These are phyloP conservation scores for Neogale vison DNA, from an alignment of 2,113 vertebrate genomes.

Conservation along the genomic window DNA sequence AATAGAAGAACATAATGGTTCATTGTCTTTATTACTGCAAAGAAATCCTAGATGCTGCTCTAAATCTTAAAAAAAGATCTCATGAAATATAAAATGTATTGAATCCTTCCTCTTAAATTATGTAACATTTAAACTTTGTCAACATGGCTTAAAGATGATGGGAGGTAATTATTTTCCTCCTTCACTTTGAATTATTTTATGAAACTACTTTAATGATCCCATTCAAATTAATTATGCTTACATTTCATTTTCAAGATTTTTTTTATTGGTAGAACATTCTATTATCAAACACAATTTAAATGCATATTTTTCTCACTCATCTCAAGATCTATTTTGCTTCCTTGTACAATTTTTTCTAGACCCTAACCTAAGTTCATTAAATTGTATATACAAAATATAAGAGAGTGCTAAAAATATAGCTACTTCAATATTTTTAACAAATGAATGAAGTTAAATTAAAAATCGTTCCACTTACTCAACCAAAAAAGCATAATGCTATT, in stretches of 20 bases:
- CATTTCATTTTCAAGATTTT: slow-evolving; percentile 81
- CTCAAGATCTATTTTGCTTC: slow-evolving; percentile 49
- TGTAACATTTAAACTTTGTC: slow-evolving; percentile 79
- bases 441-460: slow-evolving; percentile 34
- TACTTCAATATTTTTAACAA: slow-evolving; percentile 9
- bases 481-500: slow-evolving; percentile 33
- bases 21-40: slow-evolving; percentile 87
- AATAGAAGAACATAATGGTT: slow-evolving; percentile 89
- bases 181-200: slow-evolving; percentile 80
- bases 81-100: slow-evolving; percentile 83
- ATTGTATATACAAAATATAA: background rate
- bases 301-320: slow-evolving; percentile 57
- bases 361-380: slow-evolving; percentile 37
- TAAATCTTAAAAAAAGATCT: slow-evolving; percentile 85
- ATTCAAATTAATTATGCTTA: slow-evolving; percentile 81
- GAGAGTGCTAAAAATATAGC: slow-evolving; percentile 19
- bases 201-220: slow-evolving; percentile 69
- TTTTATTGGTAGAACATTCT: slow-evolving; percentile 68
- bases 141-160: slow-evolving; percentile 77
- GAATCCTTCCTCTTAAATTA: slow-evolving; percentile 78
- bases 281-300: slow-evolving; percentile 67
- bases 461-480: slow-evolving; percentile 50
- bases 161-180: slow-evolving; percentile 80
- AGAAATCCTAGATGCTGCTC: slow-evolving; percentile 86
- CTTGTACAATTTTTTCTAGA: slow-evolving; percentile 44